These are phyloP conservation scores for Caenorhabditis inopinata DNA, from an alignment of 1,140 invertebrate species.

Conservation along the genomic window DNA sequence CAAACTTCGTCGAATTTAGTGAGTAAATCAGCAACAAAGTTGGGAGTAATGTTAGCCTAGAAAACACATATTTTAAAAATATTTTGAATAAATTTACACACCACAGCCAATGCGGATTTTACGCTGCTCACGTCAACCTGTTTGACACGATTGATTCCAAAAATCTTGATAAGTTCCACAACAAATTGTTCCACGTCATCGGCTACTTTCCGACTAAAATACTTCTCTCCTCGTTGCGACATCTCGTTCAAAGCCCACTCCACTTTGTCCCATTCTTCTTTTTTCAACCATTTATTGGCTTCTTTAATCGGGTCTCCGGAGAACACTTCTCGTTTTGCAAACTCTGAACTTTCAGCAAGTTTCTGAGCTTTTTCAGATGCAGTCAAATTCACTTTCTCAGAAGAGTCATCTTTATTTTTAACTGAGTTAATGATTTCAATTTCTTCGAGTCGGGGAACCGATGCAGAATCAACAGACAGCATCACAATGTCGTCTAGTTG, in stretches of 20 bases:
- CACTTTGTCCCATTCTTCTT: slow-evolving; percentile 35
- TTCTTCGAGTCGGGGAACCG: not conserved
- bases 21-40: not conserved
- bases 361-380: slow-evolving; percentile 9
- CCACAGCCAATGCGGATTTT: not conserved
- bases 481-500: not conserved
- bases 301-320: slow-evolving; percentile 41
- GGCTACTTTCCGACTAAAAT: slow-evolving; percentile 10
- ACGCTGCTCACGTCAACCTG: not conserved
- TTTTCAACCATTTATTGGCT: slow-evolving; percentile 12
- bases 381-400: not conserved
- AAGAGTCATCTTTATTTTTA: no score
- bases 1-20: not conserved
- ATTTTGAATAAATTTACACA: no score
- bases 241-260: slow-evolving; percentile 43
- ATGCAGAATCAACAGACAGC: not conserved
- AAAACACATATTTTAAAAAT: not conserved
- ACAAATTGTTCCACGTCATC: slow-evolving; percentile 43
- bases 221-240: not conserved
- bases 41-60: not conserved
- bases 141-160: not conserved
- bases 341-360: slow-evolving; percentile 21
- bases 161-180: slow-evolving; percentile 5
- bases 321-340: slow-evolving; percentile 33
- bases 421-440: not conserved